Evolutionary conservation across 2,797 vertebrate genomes (phyloP).

Genomic region (Helicolenus hilgendorfi): DNA sequence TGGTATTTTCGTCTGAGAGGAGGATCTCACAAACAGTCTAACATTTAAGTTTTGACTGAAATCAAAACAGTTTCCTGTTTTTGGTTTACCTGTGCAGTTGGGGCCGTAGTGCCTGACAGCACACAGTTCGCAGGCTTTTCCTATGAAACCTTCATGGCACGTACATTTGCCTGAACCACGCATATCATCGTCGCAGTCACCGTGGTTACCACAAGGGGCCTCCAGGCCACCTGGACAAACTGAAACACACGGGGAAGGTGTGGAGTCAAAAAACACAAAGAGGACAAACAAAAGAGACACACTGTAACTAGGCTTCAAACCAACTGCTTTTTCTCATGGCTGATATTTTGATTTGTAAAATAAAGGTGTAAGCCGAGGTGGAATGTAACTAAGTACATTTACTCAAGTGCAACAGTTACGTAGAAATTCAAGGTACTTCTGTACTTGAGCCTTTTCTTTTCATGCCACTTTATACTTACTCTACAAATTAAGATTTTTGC

Average conservation of each 20-base stretch:
- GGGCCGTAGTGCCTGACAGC: constrained; percentile 87
- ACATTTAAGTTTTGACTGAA: not conserved
- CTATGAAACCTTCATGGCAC: constrained; percentile 88
- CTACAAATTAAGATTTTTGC: not conserved
- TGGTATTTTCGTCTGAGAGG: not conserved
- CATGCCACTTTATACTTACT: not conserved
- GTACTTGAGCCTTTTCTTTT: not conserved
- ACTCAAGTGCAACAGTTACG: not conserved
- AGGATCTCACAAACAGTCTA: not conserved
- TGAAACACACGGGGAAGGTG: constrained; percentile 70
- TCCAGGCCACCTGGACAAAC: constrained; percentile 94
- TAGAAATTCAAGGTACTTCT: not conserved
- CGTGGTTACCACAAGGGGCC: constrained; percentile 90
- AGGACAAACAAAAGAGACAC: not conserved
- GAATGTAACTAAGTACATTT: not conserved
- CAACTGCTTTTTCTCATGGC: not conserved
- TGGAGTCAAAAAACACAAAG: not conserved
- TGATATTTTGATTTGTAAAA: not conserved
- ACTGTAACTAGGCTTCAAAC: not conserved
- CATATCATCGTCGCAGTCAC: constrained; percentile 89
- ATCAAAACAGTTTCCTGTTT: not conserved
- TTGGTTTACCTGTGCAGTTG: constrained; percentile 91
- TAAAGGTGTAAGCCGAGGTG: not conserved
- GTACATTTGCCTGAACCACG: constrained; percentile 89
- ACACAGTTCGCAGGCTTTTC: constrained; percentile 93